Base-by-base conservation (phyloP, 2,113 vertebrate species). In the Corythornis madagascariensis region DNA sequence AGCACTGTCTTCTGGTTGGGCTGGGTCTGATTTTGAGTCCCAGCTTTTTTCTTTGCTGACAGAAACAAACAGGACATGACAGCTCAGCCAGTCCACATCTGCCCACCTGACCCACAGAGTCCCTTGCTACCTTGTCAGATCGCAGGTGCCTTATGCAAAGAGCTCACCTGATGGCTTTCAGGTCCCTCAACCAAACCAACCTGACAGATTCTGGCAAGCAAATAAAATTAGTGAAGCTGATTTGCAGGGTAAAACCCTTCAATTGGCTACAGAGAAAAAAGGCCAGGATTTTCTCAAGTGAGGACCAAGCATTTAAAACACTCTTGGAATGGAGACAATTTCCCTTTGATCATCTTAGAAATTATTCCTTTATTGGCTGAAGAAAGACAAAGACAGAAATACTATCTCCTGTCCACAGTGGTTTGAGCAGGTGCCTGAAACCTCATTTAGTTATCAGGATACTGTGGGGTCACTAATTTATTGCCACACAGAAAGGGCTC, bases 371-470 rank as follows among this genome's bases (percentile, higher is more conserved):
- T 60, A 11, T 24, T 57, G 21, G 35, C 50, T 75, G 77, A 91
- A 53, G 73, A 74, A 61, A 86, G 61, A 59, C 15, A 26, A 43
- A 78, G 21, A 69, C 13, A 33, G 19, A 61, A 50, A 42, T 48
- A 59, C 31, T 72, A 45, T 13, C 24, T 53, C 50, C 21, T 82
- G 65, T 50, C 70, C 57, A 84, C 16, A 47, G 24, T 20, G n/a
- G 40, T 75, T 89, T 83, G 55, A 87, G 70, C 2, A 6, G 55
- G 75, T 76, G 42, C 33, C 66, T 80, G 38, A 26, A 84, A 72
- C 74, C 66, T 73, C 63, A 61, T 70, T 84, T 65, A 82, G 59
- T 85, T 85, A 79, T 61, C 91, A 91, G 71, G 66, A 47, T 87
- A 73, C 67, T 1, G 2, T 38, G 38, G 89, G 55, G 35, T 91